Conservation (phyloP, 2,797 vertebrate species). For the Aldrovandia affinis region DNA sequence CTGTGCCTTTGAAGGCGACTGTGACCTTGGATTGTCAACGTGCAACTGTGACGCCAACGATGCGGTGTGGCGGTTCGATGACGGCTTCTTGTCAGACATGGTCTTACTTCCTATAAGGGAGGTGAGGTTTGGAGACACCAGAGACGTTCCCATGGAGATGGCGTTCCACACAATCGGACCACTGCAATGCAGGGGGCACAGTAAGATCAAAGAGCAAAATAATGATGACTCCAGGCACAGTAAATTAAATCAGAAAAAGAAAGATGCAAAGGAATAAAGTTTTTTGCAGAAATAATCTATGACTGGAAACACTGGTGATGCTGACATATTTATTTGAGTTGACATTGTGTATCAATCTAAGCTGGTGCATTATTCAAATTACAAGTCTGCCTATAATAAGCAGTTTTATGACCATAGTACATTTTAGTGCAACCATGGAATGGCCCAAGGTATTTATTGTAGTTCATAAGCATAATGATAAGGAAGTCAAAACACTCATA, state of each 20-base stretch:
- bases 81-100: constrained; percentile 41
- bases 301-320: background rate
- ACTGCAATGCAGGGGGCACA: constrained; percentile 40
- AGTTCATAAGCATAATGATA: too few relatives aligned
- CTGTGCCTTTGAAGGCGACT: constrained; percentile 34
- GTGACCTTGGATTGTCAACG: constrained; percentile 39
- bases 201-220: constrained; percentile 29
- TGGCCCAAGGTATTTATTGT: background rate
- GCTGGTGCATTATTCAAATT: background rate
- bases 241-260: background rate
- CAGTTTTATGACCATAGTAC: background rate
- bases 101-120: constrained; percentile 38
- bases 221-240: background rate
- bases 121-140: constrained; percentile 43
- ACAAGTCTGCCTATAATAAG: background rate
- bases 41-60: constrained; percentile 51
- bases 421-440: background rate
- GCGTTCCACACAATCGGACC: constrained; percentile 43
- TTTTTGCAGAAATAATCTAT: background rate
- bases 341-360: background rate
- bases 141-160: constrained; percentile 44
- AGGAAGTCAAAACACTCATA: too few relatives aligned
- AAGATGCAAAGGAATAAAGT: too few relatives aligned
- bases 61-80: constrained; percentile 47
- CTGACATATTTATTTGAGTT: background rate